phyloP scores from a whole-genome alignment of 2,888 invertebrate genomes.

The Rhimphoctona megacephalus region DNA sequence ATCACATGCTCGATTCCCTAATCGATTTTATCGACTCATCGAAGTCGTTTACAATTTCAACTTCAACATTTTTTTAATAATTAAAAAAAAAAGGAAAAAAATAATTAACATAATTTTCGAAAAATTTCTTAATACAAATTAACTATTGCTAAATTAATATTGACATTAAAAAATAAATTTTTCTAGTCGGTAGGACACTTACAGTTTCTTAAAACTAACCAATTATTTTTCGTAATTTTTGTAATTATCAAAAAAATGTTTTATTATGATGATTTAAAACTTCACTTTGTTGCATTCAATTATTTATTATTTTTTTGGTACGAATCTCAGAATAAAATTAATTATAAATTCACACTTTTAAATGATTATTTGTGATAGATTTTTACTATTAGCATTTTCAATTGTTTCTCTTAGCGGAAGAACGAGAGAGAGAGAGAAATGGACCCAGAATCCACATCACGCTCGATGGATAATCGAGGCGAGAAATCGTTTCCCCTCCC shows the following conservation, averaged over 20 bases:
- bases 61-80: not conserved
- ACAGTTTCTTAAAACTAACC: too few species aligned
- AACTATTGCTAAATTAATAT: too few species aligned
- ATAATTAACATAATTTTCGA: not conserved
- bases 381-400: not conserved
- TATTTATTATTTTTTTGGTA: not conserved
- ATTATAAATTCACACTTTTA: not conserved
- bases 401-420: not conserved
- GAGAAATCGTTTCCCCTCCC: conserved; percentile 67
- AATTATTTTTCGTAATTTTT: too few species aligned
- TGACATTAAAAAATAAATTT: too few species aligned
- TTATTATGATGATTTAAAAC: too few species aligned
- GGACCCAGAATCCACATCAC: conserved; percentile 2
- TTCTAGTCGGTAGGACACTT: too few species aligned
- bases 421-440: not conserved
- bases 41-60: not conserved
- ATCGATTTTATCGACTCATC: not conserved
- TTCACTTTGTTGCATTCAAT: not conserved
- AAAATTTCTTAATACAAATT: too few species aligned
- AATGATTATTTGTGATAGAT: not conserved
- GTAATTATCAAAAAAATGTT: too few species aligned
- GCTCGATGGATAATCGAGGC: conserved; percentile 50
- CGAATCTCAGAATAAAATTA: not conserved
- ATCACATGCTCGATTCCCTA: too few species aligned
- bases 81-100: not conserved